Evolutionary conservation across 2,113 vertebrate genomes (phyloP), one percentile per base, ranked within the genome.

Genomic region (Acanthisitta chloris): DNA sequence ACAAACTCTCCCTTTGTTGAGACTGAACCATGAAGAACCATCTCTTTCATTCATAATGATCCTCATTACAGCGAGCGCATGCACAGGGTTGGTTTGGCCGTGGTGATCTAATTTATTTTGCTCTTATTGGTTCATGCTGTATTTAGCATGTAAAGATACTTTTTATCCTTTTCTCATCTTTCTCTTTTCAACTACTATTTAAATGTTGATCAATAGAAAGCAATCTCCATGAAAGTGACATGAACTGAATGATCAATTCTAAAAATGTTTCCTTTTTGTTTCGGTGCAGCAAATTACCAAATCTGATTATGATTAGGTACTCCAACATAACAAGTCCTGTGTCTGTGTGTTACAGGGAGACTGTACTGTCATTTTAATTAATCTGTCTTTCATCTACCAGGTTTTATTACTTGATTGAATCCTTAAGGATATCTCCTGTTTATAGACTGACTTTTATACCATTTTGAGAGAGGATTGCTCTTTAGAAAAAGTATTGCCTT

Each of bases 231-330:
- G 93, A 97, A 88, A 97, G 96, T 92, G 65, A 92, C 94, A 83
- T 94, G 95, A 93, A 95, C 94, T 84, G 95, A 83, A 81, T 93
- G 95, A 97, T 96, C 96, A 97, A 96, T 97, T 93, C 91, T 95
- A 95, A 97, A 97, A 96, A 95, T 95, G 92, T 96, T 96, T 96
- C 51, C 91, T 94, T 96, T 95, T 95, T 96, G 95, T 97, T 97
- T 96, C 25, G 15, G 55, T 96, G 92, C 83, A 90, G 88, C 83
- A 97, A 95, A 97, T 97, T 91, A 97, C 95, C 94, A 95, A 97
- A 97, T 95, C 86, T 91, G 94, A 97, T 97, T 97, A 97, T 93
- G 94, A 94, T 94, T 88, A 95, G 92, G 67, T 86, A 46, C 88
- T 97, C 77, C 64, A 83, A 51, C 80, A 81, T 94, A 95, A 88